These are phyloP conservation scores for Natrix natrix DNA, from an alignment of 2,797 vertebrate genomes.

Conservation along the genomic window DNA sequence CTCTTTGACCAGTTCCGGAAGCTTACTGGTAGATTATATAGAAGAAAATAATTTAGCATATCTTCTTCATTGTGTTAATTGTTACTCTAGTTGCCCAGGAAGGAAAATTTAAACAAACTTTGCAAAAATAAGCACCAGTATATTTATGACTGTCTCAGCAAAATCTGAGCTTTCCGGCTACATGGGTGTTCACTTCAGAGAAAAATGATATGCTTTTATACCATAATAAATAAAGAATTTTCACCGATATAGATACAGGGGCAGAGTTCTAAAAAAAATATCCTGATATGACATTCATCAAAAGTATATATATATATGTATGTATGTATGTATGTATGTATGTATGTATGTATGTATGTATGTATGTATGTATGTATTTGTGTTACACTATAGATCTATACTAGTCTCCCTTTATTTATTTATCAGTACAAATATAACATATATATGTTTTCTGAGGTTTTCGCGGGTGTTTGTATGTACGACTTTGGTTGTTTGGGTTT, in stretches of 20 bases:
- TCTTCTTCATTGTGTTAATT: background rate
- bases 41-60: background rate
- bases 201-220: slow-evolving; percentile 1
- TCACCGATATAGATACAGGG: background rate
- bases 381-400: too few relatives aligned
- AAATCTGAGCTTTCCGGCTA: background rate
- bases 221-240: slow-evolving; percentile 16
- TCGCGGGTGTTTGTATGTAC: too few relatives aligned
- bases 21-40: background rate
- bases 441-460: too few relatives aligned
- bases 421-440: too few relatives aligned
- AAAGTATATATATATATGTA: background rate
- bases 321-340: too few relatives aligned
- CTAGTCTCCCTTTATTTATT: too few relatives aligned
- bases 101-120: background rate
- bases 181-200: background rate
- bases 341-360: too few relatives aligned
- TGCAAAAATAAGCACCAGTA: slow-evolving; percentile 25
- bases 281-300: background rate
- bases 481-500: too few relatives aligned
- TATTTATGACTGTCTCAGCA: background rate
- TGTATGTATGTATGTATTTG: too few relatives aligned
- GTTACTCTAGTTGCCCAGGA: background rate
- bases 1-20: background rate
- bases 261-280: background rate